These are phyloP conservation scores for Trichogramma evanescens DNA, from an alignment of 2,888 invertebrate species.

Conservation along the genomic window DNA sequence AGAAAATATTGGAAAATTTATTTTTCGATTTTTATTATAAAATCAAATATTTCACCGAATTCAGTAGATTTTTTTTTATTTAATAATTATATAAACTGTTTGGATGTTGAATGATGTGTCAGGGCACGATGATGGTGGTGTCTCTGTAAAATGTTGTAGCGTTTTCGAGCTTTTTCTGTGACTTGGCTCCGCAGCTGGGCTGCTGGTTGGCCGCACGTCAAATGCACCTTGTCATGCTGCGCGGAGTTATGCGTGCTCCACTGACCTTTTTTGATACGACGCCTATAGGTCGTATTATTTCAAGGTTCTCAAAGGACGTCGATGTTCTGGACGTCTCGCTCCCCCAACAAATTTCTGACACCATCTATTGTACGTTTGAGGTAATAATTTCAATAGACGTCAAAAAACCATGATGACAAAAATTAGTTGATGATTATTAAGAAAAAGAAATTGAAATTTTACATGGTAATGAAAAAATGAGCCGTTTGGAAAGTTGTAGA, in stretches of 20 bases:
- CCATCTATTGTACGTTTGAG: constrained; percentile 66
- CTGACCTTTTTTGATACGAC: constrained; percentile 52
- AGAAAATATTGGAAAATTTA: too few species aligned
- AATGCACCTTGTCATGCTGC: constrained; percentile 47
- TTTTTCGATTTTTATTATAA: too few species aligned
- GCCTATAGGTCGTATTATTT: constrained; percentile 50
- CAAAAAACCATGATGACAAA: neutral
- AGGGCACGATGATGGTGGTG: constrained; percentile 27
- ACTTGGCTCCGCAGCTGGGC: constrained; percentile 63
- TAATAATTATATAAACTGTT: too few species aligned
- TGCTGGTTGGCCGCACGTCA: constrained; percentile 59
- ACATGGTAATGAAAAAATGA: too few species aligned
- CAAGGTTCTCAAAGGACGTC: constrained; percentile 70
- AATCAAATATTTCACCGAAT: too few species aligned
- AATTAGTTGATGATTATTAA: too few species aligned
- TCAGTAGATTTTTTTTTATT: too few species aligned
- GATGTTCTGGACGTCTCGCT: constrained; percentile 65
- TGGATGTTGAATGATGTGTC: constrained; percentile 12
- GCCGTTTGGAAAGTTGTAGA: too few species aligned
- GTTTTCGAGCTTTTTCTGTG: constrained; percentile 59
- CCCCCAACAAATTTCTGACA: constrained; percentile 61
- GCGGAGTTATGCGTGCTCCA: constrained; percentile 48
- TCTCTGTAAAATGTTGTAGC: constrained; percentile 53
- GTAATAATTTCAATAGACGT: constrained; percentile 48
- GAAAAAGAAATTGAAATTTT: too few species aligned